Conservation (phyloP, 2,797 vertebrate species). For the Gallinago nigripennis region DNA sequence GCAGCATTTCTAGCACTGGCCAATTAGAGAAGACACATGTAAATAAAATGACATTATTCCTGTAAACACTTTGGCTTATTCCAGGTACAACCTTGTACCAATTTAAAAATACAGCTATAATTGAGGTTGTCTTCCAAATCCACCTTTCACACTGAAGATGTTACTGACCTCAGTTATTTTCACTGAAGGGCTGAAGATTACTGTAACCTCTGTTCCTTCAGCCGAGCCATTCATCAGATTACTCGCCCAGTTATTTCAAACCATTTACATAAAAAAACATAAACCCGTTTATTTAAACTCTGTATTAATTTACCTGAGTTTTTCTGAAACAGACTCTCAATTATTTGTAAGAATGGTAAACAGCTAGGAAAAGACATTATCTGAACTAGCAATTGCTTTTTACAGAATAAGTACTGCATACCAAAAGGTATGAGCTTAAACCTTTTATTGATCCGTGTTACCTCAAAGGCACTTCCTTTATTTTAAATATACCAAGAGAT, state of each 20-base stretch:
- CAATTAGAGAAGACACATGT: neutral
- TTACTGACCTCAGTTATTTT: neutral
- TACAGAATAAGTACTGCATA: neutral
- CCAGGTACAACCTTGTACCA: neutral
- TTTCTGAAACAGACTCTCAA: neutral
- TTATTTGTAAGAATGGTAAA: neutral
- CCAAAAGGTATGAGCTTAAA: neutral
- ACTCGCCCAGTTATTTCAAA: neutral
- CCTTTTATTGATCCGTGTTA: neutral
- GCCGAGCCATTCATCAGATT: neutral
- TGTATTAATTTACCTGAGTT: neutral
- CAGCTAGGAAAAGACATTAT: neutral
- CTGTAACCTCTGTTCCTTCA: neutral
- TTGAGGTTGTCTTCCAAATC: neutral
- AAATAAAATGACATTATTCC: neutral
- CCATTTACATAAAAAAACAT: neutral
- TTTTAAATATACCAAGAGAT: neutral
- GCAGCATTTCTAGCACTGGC: neutral
- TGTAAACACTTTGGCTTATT: neutral
- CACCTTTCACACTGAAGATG: neutral
- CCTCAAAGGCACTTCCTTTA: neutral
- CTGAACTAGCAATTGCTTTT: neutral
- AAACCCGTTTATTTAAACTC: neutral
- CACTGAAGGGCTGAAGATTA: neutral
- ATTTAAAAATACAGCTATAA: neutral